Base-by-base conservation (phyloP, 1,140 invertebrate genomes). In the Hylyphantes graminicola region DNA sequence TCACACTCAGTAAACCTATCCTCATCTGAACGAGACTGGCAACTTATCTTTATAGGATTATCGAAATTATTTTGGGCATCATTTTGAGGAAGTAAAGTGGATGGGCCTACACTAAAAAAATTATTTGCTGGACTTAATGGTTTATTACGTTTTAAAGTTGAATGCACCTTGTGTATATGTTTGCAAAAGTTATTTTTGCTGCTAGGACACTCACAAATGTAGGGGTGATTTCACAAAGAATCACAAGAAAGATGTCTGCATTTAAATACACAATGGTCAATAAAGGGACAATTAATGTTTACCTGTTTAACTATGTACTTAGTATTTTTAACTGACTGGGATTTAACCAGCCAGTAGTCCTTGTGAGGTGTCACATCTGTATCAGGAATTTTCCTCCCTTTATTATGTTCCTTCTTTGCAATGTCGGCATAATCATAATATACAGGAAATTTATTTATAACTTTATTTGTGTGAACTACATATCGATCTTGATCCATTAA, bases 81-180 rank as follows among this genome's bases (percentile, higher is more conserved):
- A 17, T 2, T 61, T 61, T 61, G 12, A 17, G 57, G 3, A 15
- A 12, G 17, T 61, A 61, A 15, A 15, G 57, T 15, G 12, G 12
- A 61, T 61, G 12, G 12, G 2, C 57, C 57, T 61, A 15, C 12
- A 17, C 12, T 61, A 12, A 61, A 15, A 15, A 61, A 61, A 17
- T 15, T 35, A 35, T 35, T 35, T 35, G 35, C 35, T 35, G 35
- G 35, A 35, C 35, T 35, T 35, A 35, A 35, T 35, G 35, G 35
- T 35, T 35, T 5, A 35, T 35, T 35, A 35, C 5, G 35, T 35
- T 35, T 35, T 35, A 17, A 61, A 61, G 17, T 15, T 61, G 57
- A 61, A 61, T 61, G 57, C 17, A 61, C 17, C 17, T 61, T 61
- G 17, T 61, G 57, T 61, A 61, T 17, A 61, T 61, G 57, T 61